Base-by-base conservation (phyloP, 2,888 invertebrate species). In the Timema cristinae region DNA sequence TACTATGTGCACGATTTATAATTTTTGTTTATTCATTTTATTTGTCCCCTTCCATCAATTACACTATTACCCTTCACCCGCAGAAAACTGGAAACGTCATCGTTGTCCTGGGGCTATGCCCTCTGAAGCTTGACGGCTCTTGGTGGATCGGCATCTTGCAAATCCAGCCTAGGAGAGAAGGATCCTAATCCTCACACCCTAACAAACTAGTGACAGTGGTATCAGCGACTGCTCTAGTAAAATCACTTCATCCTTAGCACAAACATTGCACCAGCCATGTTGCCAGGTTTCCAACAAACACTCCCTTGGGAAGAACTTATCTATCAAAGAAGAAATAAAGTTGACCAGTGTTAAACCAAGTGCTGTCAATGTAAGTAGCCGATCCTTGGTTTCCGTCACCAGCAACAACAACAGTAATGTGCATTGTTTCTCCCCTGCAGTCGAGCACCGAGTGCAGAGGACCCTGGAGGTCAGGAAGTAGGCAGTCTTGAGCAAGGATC, bases 31-130 rank as follows among this genome's bases (percentile, higher is more conserved):
- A 50, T 50, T 7, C 59, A 59, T 69, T 50, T 69, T 50, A 11
- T 59, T 48, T 49, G 52, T n/a, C 54, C n/a, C n/a, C n/a, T n/a
- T n/a, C n/a, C n/a, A n/a, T n/a, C n/a, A n/a, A n/a, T 63, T 52
- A 10, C 9, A 48, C 63, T 63, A 63, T 47, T 59, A 11, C n/a
- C 56, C 9, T 11, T 49, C 61, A 63, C 32, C 69, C 68, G 71
- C 78, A 92, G 92, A 92, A 92, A 90, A 92, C 92, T 74, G 92
- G 92, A 77, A 92, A 91, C 81, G 92, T 92, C 71, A 90, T 93
- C 75, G 86, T 91, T 75, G 92, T 92, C 47, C 84, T 93, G 75
- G 91, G 92, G 89, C 89, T 48, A 90, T 85, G 13, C 81, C 91
- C 69, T 90, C 90, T 50, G 89, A 90, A 16, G 82, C 83, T 71